Evolutionary conservation across 2,797 vertebrate species (phyloP), one percentile per base, ranked within the genome.

Genomic region (Gymnodraco acuticeps): DNA sequence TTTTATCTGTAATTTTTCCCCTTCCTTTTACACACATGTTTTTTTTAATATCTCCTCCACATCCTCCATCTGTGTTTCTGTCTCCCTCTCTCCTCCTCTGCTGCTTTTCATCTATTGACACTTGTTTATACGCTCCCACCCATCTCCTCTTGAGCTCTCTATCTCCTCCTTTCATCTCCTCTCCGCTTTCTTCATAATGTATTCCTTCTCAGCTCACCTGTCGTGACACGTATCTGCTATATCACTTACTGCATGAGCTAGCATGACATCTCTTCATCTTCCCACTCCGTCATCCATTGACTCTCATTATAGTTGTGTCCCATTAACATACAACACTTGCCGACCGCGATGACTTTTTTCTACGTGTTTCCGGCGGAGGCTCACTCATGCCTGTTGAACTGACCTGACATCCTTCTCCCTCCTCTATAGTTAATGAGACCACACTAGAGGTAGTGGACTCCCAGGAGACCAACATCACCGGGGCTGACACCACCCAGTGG

Each of bases 361-460:
- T 6, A 17, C 33, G 14, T 72, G 56, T 51, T n/a, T 64, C 65
- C 11, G 17, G 70, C 14, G 7, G n/a, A 51, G 42, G 33, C 66
- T 83, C 54, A 31, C 66, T 77, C 67, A 80, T 12, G 73, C 56
- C 71, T 75, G 5, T 1, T 67, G 66, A 85, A 83, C 89, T 88
- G 82, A 93, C 88, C 87, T 88, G 87, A 90, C 84, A 74, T 82
- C 59, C 85, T 33, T 89, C 70, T 79, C 69, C 52, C 75, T 89
- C 41, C 68, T 91, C 92, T 92, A 46, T 90, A 99, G 97, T 97
- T 86, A 98, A 98, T n/a, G 95, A 96, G 80, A 97, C 86, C 72
- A 79, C 96, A 0, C 78, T 93, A 17, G 95, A 96, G 74, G 86
- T 95, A 71, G 94, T 95, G 10, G 87, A 94, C 3, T 75, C 97